Evolutionary conservation across 2,888 invertebrate genomes (phyloP), one percentile per base, ranked within the genome.

Genomic region (Tigriopus californicus): DNA sequence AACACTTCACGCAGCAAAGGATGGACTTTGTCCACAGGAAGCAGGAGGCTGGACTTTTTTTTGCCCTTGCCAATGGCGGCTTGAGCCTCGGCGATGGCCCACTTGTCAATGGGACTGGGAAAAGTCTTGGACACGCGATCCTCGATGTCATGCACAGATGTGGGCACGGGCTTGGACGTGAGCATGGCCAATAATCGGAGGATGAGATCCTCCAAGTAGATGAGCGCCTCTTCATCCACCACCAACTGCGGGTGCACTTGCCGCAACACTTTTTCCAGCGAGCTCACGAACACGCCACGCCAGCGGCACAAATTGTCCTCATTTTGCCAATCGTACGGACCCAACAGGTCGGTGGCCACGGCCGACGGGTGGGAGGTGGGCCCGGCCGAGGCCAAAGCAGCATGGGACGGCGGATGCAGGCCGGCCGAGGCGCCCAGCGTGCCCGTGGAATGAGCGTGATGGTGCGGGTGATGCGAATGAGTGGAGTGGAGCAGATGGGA

Each of bases 51-150:
- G 24, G 81, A 79, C 66, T 83, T 80, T 69, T 84, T 85, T 68
- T 83, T 83, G 60, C 82, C 82, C 67, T 81, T 80, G 66, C 85
- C 83, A 62, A 85, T 76, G 54, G 85, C 84, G 67, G 84, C 85
- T 64, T 83, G 81, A 18, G 92, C 94, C 70, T 94, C 92, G 64
- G 79, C 79, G 62, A 91, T 77, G 55, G 92, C 90, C 91, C 92
- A 94, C 70, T 81, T 81, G 73, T 92, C 90, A 65, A 95, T 85
- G 3, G 94, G 92, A 15, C 85, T 84, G n/a, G 94, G 94, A 76
- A 94, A 92, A 58, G 87, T 86, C 65, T 83, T 83, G 64, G 83
- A 80, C 41, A 95, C 90, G 63, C 90, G 78, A 67, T 91, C 90
- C 70, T 94, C 92, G 66, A 95, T 88, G 74, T 95, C 95, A 79